Base-by-base conservation (phyloP, 1,140 invertebrate genomes). In the Laupala kohalensis region DNA sequence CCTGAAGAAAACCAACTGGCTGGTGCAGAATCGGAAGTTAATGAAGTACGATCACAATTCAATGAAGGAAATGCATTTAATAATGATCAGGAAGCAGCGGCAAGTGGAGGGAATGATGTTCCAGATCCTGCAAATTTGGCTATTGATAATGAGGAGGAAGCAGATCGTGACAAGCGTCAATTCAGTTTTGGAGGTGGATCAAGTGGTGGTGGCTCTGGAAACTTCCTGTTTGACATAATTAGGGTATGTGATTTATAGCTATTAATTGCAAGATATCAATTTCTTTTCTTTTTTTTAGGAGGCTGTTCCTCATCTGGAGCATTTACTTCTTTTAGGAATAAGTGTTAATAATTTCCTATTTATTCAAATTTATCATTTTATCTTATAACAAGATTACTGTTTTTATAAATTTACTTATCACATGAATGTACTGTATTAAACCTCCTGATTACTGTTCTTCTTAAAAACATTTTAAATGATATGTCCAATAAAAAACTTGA, bases 221-320 rank as follows among this genome's bases (percentile, higher is more conserved):
- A 93, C 82, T 92, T 94, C 83, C 83, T 94, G 71, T 92, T 93
- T 81, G 92, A 94, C 80, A 89, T 92, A 75, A 90, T 93, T 78
- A 86, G 91, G 85, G 91, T 93, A 83, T 0, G n/a, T 68, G 25
- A 66, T 66, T 26, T 23, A 66, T 15, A 12, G 27, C 37, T 12
- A 12, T 19, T 9, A 62, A 62, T 62, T 62, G 37, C 19, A 12
- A 12, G 37, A n/a, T n/a, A n/a, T n/a, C n/a, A n/a, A n/a, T n/a
- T n/a, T n/a, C n/a, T n/a, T n/a, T n/a, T n/a, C n/a, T n/a, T n/a
- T n/a, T n/a, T n/a, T n/a, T n/a, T n/a, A n/a, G n/a, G n/a, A n/a
- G n/a, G n/a, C n/a, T n/a, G n/a, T n/a, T n/a, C n/a, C n/a, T n/a
- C n/a, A n/a, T n/a, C n/a, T n/a, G n/a, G n/a, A n/a, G n/a, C n/a